A percentile compares a stretch with the other conserved stretches of the same genome.
phyloP scores from a whole-genome alignment of 2,888 invertebrate species.

The Temnothorax unifasciatus region DNA sequence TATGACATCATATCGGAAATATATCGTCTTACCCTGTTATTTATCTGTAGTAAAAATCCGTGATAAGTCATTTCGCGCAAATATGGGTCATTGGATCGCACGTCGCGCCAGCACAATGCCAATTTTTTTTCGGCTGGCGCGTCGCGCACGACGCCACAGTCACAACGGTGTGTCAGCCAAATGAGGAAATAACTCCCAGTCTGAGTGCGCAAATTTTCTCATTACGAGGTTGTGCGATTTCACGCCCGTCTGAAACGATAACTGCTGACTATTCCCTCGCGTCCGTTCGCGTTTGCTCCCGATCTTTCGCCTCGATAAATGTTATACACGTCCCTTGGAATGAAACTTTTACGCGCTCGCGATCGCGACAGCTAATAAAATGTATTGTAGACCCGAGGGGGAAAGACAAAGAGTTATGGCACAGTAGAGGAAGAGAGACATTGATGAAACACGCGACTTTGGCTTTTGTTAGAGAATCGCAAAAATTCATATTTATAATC shows the following conservation, averaged over 20 bases:
- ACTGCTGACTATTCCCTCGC: slow-evolving; percentile 40
- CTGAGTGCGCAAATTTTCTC: slow-evolving; percentile 40
- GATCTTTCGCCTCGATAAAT: slow-evolving; percentile 44
- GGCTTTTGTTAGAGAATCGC: background rate
- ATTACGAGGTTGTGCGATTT: slow-evolving; percentile 36
- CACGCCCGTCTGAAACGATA: slow-evolving; percentile 42
- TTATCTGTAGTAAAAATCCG: slow-evolving; percentile 35
- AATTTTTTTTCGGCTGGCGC: slow-evolving; percentile 49
- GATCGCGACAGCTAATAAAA: slow-evolving; percentile 16
- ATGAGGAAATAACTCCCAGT: slow-evolving; percentile 59
- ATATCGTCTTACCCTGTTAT: slow-evolving; percentile 11
- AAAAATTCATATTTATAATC: background rate
- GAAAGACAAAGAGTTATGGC: background rate
- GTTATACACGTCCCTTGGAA: slow-evolving; percentile 1
- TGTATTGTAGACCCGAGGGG: background rate
- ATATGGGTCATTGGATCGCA: slow-evolving; percentile 51
- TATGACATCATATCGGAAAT: background rate
- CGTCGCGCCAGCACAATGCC: slow-evolving; percentile 33
- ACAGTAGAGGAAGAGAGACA: background rate
- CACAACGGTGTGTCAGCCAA: slow-evolving; percentile 43
- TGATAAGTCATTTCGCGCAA: slow-evolving; percentile 41
- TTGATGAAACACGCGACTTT: background rate
- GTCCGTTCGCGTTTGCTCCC: slow-evolving; percentile 29
- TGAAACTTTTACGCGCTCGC: slow-evolving; percentile 33
- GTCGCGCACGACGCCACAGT: background rate